Evolutionary conservation across 2,797 vertebrate species (phyloP).

Genomic region (Onychomys arenicola): DNA sequence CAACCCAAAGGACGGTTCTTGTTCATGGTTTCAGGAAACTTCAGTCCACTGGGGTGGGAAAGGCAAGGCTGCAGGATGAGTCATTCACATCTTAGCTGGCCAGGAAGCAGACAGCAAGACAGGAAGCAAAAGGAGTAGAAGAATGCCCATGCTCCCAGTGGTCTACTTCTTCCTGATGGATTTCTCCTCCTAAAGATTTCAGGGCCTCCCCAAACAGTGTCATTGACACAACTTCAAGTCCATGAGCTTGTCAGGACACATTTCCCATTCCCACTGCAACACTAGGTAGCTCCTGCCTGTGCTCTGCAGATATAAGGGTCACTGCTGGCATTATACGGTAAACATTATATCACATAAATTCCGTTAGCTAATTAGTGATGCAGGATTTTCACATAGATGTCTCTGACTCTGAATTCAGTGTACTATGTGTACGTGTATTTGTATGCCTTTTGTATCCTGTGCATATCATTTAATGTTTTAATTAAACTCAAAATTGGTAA

Average conservation of each 20-base stretch:
- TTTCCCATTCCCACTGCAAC: not conserved
- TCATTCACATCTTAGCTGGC: not conserved
- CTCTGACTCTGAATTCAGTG: not conserved
- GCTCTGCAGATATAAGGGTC: not conserved
- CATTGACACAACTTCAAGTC: no score
- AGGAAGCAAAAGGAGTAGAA: not conserved
- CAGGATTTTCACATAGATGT: constrained; percentile 9
- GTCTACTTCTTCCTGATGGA: not conserved
- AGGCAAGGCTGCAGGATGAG: not conserved
- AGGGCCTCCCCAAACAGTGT: not conserved
- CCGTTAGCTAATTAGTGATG: not conserved
- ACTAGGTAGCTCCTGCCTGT: not conserved
- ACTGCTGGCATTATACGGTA: not conserved
- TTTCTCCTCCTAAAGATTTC: not conserved
- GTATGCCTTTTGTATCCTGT: not conserved
- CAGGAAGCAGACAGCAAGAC: not conserved
- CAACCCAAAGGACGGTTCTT: not conserved
- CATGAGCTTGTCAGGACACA: not conserved
- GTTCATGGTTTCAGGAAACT: not conserved
- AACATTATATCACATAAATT: not conserved
- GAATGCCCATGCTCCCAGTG: not conserved
- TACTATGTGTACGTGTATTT: not conserved
- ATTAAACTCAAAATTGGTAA: constrained; percentile 9
- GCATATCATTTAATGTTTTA: not conserved
- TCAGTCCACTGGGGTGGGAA: not conserved